Percentiles rank a stretch among this genome's conserved stretches.
Evolutionary conservation across 2,888 invertebrate species (phyloP).

Genomic region (Clanis bilineata): DNA sequence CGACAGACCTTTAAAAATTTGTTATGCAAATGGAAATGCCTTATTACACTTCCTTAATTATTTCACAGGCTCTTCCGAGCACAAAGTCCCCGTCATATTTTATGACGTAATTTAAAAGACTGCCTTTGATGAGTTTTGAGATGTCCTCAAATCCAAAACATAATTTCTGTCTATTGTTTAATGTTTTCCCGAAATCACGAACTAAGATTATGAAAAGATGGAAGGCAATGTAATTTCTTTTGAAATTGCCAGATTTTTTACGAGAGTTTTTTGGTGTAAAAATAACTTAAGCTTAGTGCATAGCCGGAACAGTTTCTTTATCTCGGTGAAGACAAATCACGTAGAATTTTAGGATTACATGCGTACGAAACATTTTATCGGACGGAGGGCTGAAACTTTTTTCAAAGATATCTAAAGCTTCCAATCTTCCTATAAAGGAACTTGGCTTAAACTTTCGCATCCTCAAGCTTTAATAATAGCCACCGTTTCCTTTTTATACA

Average conservation of each 20-base stretch:
- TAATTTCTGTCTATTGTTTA: conserved; percentile 46
- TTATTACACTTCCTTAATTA: conserved; percentile 75
- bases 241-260: conserved; percentile 19
- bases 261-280: neutral
- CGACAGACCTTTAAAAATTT: conserved; percentile 57
- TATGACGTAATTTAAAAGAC: conserved; percentile 68
- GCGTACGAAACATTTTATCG: conserved; percentile 73
- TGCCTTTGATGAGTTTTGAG: conserved; percentile 44
- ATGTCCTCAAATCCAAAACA: conserved; percentile 24
- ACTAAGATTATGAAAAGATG: conserved; percentile 32
- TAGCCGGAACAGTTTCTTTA: conserved; percentile 46
- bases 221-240: conserved; percentile 31
- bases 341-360: conserved; percentile 66
- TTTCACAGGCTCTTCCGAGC: conserved; percentile 63
- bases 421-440: conserved; percentile 63
- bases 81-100: conserved; percentile 66
- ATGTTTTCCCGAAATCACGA: conserved; percentile 33
- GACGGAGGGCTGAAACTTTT: conserved; percentile 56
- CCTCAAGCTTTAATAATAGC: conserved; percentile 51
- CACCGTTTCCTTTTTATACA: conserved; percentile 21
- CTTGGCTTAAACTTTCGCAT: conserved; percentile 61
- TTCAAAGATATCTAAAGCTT: conserved; percentile 63
- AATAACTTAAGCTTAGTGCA: conserved; percentile 37
- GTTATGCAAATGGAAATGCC: conserved; percentile 71
- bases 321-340: conserved; percentile 68